A percentile compares a stretch with the other conserved stretches of the same genome.
Conservation (phyloP, 2,888 invertebrate genomes). For the Nomada goodeniana region DNA sequence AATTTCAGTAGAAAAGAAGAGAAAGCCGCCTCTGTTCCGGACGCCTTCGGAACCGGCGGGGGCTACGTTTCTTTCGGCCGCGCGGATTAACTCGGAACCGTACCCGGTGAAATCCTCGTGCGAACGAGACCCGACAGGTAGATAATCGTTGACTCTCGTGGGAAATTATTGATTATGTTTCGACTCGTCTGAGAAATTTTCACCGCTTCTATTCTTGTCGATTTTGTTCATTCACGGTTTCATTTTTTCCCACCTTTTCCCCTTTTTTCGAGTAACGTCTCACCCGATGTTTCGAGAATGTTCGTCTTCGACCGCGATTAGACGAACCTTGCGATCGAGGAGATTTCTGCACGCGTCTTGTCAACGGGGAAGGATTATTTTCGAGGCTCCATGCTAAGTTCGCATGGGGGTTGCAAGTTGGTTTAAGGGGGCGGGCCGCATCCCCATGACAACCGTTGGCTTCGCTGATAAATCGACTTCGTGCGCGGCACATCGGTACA, state of each 20-base stretch:
- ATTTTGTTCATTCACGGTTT: background rate
- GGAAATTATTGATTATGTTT: slow-evolving; percentile 62
- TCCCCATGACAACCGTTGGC: slow-evolving; percentile 81
- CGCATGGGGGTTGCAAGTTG: slow-evolving; percentile 68
- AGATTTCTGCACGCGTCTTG: background rate
- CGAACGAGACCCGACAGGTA: slow-evolving; percentile 67
- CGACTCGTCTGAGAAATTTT: slow-evolving; percentile 64
- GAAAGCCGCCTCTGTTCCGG: slow-evolving; percentile 31
- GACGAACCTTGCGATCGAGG: too few relatives aligned
- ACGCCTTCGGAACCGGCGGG: background rate
- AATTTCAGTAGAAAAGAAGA: slow-evolving; percentile 4
- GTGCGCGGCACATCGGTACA: slow-evolving; percentile 73
- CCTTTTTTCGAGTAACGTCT: background rate
- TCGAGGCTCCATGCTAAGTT: slow-evolving; percentile 65
- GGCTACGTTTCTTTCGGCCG: slow-evolving; percentile 9
- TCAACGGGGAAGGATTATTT: slow-evolving; percentile 38
- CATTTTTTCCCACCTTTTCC: background rate
- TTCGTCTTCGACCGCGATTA: background rate
- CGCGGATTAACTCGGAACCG: slow-evolving; percentile 57
- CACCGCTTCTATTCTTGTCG: slow-evolving; percentile 22
- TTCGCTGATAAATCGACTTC: slow-evolving; percentile 76
- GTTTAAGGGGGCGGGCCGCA: slow-evolving; percentile 76
- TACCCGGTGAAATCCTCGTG: slow-evolving; percentile 75
- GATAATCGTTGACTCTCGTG: slow-evolving; percentile 70
- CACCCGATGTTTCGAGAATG: too few relatives aligned